phyloP scores from a whole-genome alignment of 2,797 vertebrate genomes.

The Florisuga fusca region DNA sequence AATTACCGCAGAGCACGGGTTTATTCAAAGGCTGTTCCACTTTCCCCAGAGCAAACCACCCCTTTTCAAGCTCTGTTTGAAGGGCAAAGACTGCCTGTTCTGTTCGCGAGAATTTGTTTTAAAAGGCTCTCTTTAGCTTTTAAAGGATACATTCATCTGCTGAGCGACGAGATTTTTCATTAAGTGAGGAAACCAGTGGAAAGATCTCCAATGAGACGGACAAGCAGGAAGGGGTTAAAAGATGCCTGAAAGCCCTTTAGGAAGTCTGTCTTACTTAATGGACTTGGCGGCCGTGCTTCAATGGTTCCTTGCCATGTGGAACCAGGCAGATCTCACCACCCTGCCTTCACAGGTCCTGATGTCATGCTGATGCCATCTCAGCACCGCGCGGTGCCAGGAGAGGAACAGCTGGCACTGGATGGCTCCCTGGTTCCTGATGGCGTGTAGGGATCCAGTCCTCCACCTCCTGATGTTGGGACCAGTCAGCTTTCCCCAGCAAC shows the following conservation, averaged over 20 bases:
- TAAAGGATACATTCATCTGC: background rate
- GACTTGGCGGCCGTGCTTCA: conserved; percentile 48
- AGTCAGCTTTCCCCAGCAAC: background rate
- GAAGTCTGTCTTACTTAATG: conserved; percentile 56
- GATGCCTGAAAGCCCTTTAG: conserved; percentile 31
- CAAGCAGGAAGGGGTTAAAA: conserved; percentile 53
- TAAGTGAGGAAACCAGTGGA: background rate
- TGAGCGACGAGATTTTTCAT: background rate
- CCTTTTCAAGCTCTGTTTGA: conserved; percentile 9
- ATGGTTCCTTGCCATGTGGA: conserved; percentile 39
- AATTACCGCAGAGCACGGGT: conserved; percentile 17
- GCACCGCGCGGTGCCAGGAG: background rate
- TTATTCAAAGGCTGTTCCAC: background rate
- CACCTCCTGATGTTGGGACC: background rate
- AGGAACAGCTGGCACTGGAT: conserved; percentile 19
- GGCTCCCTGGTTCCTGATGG: background rate
- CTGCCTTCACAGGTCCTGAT: background rate
- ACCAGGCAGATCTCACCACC: conserved; percentile 8
- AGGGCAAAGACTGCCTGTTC: conserved; percentile 9
- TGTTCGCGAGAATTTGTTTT: background rate
- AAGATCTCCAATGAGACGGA: background rate
- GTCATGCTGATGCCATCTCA: background rate
- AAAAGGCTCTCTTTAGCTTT: background rate
- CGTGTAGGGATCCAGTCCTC: background rate
- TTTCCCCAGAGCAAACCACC: background rate